These are phyloP conservation scores for Cantharis rustica DNA, from an alignment of 2,888 invertebrate genomes.

Conservation along the genomic window DNA sequence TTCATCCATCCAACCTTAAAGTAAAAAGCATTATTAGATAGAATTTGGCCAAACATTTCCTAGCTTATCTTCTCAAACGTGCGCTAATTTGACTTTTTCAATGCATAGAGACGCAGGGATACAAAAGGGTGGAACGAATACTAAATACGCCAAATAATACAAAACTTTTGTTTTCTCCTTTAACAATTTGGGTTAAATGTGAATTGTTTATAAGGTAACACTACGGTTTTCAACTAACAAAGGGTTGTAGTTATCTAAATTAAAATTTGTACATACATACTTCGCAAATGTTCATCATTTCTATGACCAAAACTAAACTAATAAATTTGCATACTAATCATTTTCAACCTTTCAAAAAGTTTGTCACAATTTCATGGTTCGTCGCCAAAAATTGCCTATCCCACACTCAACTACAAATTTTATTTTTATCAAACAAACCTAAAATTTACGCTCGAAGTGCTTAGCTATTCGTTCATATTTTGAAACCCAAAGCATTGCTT, in stretches of 20 bases:
- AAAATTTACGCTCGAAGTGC: too few relatives aligned
- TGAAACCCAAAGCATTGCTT: too few relatives aligned
- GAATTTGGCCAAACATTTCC: neutral
- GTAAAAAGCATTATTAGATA: neutral
- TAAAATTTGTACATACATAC: neutral
- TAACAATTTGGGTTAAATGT: neutral
- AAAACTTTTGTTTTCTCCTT: neutral
- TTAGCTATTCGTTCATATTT: too few relatives aligned
- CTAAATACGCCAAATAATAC: neutral
- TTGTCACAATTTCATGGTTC: neutral
- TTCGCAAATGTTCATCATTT: neutral
- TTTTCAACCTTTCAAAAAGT: neutral
- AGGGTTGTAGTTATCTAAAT: neutral
- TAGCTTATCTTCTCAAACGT: neutral
- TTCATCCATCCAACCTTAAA: slow-evolving; percentile 77
- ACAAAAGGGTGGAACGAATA: neutral
- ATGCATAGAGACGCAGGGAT: neutral
- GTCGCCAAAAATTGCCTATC: neutral
- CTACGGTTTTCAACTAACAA: neutral
- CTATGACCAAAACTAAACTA: neutral
- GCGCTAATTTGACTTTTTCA: neutral
- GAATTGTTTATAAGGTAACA: neutral
- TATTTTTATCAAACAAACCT: too few relatives aligned
- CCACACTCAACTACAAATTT: neutral
- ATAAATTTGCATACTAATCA: neutral